Percentiles rank a stretch among this genome's conserved stretches.
These are phyloP conservation scores for Bovichtus variegatus DNA, from an alignment of 2,797 vertebrate genomes.

Conservation along the genomic window DNA sequence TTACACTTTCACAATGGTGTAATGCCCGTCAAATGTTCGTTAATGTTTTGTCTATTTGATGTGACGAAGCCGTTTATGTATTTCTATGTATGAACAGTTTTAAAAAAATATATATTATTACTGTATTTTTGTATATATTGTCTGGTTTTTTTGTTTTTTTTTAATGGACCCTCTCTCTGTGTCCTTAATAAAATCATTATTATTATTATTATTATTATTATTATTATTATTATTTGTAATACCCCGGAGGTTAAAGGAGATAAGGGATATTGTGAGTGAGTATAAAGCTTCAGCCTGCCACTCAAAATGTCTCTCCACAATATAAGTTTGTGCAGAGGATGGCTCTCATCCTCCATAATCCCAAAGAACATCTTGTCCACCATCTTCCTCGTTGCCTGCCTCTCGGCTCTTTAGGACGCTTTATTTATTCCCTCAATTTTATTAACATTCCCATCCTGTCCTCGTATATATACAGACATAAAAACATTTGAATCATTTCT, in stretches of 20 bases:
- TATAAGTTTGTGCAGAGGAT: conserved; percentile 2
- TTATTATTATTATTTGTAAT: neutral
- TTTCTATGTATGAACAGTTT: too few relatives aligned
- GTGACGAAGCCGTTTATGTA: too few relatives aligned
- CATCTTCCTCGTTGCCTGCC: neutral
- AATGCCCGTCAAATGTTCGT: too few relatives aligned
- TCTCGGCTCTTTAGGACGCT: neutral
- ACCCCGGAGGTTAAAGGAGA: neutral
- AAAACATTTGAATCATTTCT: neutral
- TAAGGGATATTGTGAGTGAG: neutral
- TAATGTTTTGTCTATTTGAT: too few relatives aligned
- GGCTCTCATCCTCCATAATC: conserved; percentile 10
- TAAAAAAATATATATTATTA: too few relatives aligned
- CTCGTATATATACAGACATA: neutral
- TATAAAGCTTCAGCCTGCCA: neutral
- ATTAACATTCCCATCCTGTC: conserved; percentile 5
- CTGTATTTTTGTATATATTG: too few relatives aligned
- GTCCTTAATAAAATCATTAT: too few relatives aligned
- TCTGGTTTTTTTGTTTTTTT: too few relatives aligned
- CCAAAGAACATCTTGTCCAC: neutral
- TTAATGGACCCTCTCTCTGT: too few relatives aligned
- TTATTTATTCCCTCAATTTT: neutral
- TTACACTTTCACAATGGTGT: too few relatives aligned
- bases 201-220: too few relatives aligned
- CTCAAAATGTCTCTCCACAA: neutral